Conservation (phyloP, 35 echinoderm and acorn worm species). For the Acanthaster planci region DNA sequence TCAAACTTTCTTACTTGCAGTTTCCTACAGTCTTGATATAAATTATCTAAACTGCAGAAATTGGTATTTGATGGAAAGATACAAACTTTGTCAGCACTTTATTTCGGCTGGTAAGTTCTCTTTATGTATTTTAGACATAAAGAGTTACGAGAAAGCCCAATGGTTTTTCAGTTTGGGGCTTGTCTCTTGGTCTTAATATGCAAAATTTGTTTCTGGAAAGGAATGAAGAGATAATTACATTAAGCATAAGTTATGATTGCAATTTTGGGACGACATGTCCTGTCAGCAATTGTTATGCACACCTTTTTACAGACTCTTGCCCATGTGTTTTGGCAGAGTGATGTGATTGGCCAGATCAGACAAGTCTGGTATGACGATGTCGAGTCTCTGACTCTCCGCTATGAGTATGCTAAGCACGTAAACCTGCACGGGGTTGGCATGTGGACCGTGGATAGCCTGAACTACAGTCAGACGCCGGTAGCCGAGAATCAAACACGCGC, state of each 20-base stretch:
- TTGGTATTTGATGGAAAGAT: no score
- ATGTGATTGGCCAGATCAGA: background rate
- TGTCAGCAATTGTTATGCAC: background rate
- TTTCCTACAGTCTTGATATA: no score
- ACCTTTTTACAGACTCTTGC: background rate
- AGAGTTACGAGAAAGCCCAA: no score
- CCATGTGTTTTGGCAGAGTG: background rate
- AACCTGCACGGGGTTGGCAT: constrained; percentile 73
- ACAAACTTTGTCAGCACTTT: no score
- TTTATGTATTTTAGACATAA: no score
- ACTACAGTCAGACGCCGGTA: constrained; percentile 51
- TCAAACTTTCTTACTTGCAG: no score
- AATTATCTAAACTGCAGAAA: no score
- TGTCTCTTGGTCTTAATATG: no score
- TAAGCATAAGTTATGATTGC: background rate
- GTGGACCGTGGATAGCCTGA: constrained; percentile 73
- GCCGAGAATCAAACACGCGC: constrained; percentile 33
- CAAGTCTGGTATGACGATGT: constrained; percentile 95
- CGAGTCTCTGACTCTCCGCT: constrained; percentile 62
- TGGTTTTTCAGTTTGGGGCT: no score
- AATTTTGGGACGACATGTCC: background rate
- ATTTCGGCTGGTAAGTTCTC: no score
- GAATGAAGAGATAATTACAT: constrained; percentile 14
- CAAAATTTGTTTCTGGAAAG: background rate
- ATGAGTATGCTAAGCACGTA: constrained; percentile 63